Evolutionary conservation across 2,797 vertebrate genomes (phyloP).

Genomic region (Paedocypris micromegethes): DNA sequence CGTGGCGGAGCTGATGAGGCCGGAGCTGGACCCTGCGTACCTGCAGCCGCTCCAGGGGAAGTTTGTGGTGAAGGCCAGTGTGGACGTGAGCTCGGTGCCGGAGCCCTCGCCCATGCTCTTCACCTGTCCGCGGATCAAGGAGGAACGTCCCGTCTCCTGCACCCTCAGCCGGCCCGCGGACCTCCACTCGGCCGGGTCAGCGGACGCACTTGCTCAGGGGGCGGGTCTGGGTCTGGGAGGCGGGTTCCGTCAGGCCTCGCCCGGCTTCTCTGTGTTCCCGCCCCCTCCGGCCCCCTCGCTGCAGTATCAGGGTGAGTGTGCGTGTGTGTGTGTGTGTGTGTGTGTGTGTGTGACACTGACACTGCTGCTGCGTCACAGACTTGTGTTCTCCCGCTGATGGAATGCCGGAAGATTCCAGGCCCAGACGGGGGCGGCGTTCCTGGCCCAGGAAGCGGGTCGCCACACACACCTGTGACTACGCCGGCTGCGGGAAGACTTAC

Average conservation of each 20-base stretch:
- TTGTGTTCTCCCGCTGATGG: conserved; percentile 80
- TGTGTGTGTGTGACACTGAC: neutral
- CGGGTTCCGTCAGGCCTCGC: conserved; percentile 67
- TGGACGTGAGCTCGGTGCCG: conserved; percentile 70
- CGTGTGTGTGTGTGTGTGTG: neutral
- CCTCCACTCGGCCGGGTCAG: conserved; percentile 49
- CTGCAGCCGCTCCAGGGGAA: conserved; percentile 87
- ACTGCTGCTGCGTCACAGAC: conserved; percentile 73
- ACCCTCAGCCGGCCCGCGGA: conserved; percentile 67
- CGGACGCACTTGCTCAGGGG: too few relatives aligned
- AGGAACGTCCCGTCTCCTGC: conserved; percentile 77
- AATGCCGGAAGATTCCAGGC: conserved; percentile 85
- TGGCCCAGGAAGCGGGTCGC: conserved; percentile 96
- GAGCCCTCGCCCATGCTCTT: conserved; percentile 67
- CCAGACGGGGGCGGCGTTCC: conserved; percentile 88
- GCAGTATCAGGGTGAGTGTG: conserved; percentile 89
- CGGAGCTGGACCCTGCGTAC: conserved; percentile 91
- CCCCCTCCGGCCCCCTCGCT: conserved; percentile 69
- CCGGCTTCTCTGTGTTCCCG: conserved; percentile 75
- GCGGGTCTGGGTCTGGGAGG: conserved; percentile 49
- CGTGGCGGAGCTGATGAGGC: conserved; percentile 91
- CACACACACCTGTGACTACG: conserved; percentile 93
- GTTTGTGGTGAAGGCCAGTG: conserved; percentile 86
- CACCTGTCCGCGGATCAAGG: conserved; percentile 85
- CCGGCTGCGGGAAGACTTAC: conserved; percentile 95